Conservation (phyloP, 37 sponge, comb jelly and placozoan genomes). For the Halichondria panicea region DNA sequence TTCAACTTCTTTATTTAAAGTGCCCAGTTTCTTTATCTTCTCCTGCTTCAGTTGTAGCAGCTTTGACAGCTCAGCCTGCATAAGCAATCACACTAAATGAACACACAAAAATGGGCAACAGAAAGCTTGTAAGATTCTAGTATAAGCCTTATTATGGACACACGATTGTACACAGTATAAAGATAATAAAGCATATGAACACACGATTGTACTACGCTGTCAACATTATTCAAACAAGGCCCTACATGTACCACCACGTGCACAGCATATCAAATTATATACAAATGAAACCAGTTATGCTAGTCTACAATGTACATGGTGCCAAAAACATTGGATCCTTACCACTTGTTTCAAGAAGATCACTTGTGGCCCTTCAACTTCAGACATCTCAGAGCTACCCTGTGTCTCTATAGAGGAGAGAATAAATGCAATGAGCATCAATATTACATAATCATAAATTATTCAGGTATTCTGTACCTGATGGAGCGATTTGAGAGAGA, state of each 20-base stretch:
- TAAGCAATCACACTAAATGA: neutral
- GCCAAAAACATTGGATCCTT: neutral
- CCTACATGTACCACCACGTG: neutral
- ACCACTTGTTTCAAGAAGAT: constrained; percentile 64
- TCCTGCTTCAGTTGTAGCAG: constrained; percentile 57
- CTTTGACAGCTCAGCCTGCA: constrained; percentile 63
- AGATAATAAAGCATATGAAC: too few relatives aligned
- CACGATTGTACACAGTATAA: neutral
- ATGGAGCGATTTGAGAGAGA: neutral
- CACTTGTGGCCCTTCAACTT: constrained; percentile 55
- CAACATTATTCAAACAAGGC: too few relatives aligned
- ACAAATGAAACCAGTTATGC: too few relatives aligned
- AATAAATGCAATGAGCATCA: neutral
- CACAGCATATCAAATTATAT: too few relatives aligned
- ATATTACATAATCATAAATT: neutral
- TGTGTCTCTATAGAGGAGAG: neutral
- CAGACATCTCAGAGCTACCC: constrained; percentile 7
- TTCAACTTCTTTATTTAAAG: constrained; percentile 71
- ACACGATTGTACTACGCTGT: too few relatives aligned
- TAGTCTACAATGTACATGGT: neutral
- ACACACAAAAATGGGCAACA: neutral
- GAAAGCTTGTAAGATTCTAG: neutral
- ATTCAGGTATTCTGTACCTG: neutral
- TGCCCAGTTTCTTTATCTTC: constrained; percentile 29
- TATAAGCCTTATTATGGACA: neutral